A percentile compares a stretch with the other conserved stretches of the same genome.
Conservation (phyloP, 2,797 vertebrate genomes). For the Danio aesculapii region DNA sequence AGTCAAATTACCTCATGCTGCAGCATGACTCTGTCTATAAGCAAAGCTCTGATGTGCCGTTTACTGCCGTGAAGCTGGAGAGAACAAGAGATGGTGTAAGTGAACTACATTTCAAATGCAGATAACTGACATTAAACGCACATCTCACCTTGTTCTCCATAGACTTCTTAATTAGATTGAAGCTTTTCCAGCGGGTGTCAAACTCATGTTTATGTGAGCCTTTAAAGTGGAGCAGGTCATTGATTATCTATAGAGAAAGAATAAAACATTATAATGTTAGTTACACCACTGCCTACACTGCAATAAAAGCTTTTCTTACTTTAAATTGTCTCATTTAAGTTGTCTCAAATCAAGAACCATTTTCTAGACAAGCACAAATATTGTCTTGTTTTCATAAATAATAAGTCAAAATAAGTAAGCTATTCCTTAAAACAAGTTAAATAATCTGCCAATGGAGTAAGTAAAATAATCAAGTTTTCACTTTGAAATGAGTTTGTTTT, state of each 20-base stretch:
- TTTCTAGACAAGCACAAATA: background rate
- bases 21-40: slow-evolving; percentile 97
- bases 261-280: background rate
- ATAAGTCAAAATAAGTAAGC: too few relatives aligned
- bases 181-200: slow-evolving; percentile 98
- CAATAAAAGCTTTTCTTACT: too few relatives aligned
- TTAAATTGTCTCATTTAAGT: too few relatives aligned
- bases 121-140: background rate
- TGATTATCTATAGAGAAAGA: slow-evolving; percentile 86
- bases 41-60: slow-evolving; percentile 93
- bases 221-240: slow-evolving; percentile 93
- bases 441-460: too few relatives aligned
- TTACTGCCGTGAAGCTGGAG: slow-evolving; percentile 95
- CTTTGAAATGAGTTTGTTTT: too few relatives aligned
- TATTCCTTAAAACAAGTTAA: too few relatives aligned
- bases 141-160: slow-evolving; percentile 95
- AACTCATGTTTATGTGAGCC: slow-evolving; percentile 98
- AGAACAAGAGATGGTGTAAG: slow-evolving; percentile 3
- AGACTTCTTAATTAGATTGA: slow-evolving; percentile 97
- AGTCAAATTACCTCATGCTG: slow-evolving; percentile 89
- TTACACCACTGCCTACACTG: background rate
- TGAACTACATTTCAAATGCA: background rate
- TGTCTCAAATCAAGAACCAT: too few relatives aligned
- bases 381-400: too few relatives aligned
- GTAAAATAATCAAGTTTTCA: too few relatives aligned